phyloP scores from a whole-genome alignment of 1,140 invertebrate species.

The Heliconius himera region DNA sequence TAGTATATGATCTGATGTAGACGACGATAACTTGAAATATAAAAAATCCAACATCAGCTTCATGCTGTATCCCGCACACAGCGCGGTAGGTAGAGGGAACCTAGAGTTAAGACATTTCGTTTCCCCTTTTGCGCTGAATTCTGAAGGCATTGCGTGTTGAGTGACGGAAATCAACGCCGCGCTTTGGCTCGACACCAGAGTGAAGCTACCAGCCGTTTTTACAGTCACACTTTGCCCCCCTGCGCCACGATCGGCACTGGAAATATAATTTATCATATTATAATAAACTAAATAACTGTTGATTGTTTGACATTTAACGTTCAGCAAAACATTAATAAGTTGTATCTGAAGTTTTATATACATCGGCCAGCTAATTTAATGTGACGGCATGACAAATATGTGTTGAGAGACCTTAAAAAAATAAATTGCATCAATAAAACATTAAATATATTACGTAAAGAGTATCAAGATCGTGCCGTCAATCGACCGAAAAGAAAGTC shows the following conservation, averaged over 20 bases:
- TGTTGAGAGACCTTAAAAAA: background rate
- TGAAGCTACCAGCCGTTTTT: no score
- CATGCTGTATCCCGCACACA: no score
- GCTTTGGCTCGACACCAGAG: no score
- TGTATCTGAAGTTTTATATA: constrained; percentile 20
- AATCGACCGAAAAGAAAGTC: constrained; percentile 44
- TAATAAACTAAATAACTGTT: constrained; percentile 14
- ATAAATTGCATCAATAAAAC: constrained; percentile 17
- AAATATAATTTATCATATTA: constrained; percentile 18
- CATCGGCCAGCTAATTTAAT: constrained; percentile 13
- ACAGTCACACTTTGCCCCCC: no score
- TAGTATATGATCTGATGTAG: constrained; percentile 2
- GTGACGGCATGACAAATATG: constrained; percentile 20
- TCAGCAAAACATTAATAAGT: constrained; percentile 23
- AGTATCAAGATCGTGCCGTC: constrained; percentile 29
- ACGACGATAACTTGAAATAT: constrained; percentile 16
- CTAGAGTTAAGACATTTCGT: no score
- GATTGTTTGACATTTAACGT: constrained; percentile 32
- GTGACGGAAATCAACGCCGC: no score
- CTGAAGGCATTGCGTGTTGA: no score
- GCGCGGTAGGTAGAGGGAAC: no score
- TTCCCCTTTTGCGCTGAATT: no score
- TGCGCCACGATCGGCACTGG: background rate
- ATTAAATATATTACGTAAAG: constrained; percentile 19
- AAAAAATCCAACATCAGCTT: no score